Base-by-base conservation (phyloP, 2,888 invertebrate species). In the Marasmarcha lunaedactyla region DNA sequence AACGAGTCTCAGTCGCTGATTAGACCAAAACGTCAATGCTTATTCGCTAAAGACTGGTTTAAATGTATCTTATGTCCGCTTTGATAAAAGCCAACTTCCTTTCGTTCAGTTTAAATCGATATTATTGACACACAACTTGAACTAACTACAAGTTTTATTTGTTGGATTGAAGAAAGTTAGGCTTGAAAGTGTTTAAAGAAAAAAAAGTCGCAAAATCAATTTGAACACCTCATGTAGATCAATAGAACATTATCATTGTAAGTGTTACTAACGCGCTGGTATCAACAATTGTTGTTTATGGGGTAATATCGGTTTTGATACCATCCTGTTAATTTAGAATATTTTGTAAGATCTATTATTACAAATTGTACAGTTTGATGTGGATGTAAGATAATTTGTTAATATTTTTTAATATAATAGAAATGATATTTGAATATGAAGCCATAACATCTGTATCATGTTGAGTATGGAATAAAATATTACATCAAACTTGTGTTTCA, bases 371-470 rank as follows among this genome's bases (percentile, higher is more conserved):
- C 76, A 81, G 79, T 83, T 77, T 79, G 73, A 76, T 76, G 72
- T 77, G 78, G 63, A 73, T 81, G 78, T 83, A 81, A 81, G 74
- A 81, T 83, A 79, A 77, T 77, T 79, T 79, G 81, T 83, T 81
- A 78, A 81, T 79, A 81, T 78, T 81, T 79, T n/a, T 81, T 79
- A 81, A 74, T 77, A 76, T 72, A 68, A 73, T 76, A 78, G 69
- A 76, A 20, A 30, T 59, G 63, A 71, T 69, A 76, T 79, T 79
- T 79, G 71, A 77, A 77, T 77, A 77, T 70, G 73, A 79, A 79
- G 77, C 79, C 79, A 77, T 81, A 79, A 78, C 77, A 78, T 76
- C 77, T 81, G 81, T 81, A 79, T 78, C 73, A 76, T 78, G 79
- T 81, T 81, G 74, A 73, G 69, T 71, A 76, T 73, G 66, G 76